Evolutionary conservation across 37 sponge, comb jelly and placozoan species (phyloP).

Genomic region (Beroe forskalii): DNA sequence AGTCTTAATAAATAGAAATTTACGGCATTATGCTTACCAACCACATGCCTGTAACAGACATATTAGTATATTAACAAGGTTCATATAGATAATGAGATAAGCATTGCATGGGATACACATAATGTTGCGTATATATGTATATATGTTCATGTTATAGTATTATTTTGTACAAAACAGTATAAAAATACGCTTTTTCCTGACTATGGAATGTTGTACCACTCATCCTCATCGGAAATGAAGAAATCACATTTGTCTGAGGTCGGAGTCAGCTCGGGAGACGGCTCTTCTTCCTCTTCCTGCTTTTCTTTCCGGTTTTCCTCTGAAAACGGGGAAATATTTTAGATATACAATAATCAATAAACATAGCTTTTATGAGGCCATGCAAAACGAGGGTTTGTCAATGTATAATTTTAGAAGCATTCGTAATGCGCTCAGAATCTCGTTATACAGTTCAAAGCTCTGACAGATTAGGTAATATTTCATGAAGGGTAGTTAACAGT

Average conservation of each 20-base stretch:
- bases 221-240: slow-evolving; percentile 62
- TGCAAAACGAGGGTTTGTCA: neutral
- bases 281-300: slow-evolving; percentile 32
- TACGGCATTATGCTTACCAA: neutral
- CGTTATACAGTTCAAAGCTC: too few relatives aligned
- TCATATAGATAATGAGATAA: too few relatives aligned
- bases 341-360: neutral
- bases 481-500: too few relatives aligned
- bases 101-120: too few relatives aligned
- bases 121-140: neutral
- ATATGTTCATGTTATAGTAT: neutral
- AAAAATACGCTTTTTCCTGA: slow-evolving; percentile 7
- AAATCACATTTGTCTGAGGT: slow-evolving; percentile 45
- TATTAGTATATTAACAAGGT: too few relatives aligned
- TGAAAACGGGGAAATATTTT: neutral
- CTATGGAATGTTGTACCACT: slow-evolving; percentile 61
- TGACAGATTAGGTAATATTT: too few relatives aligned
- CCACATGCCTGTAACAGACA: too few relatives aligned
- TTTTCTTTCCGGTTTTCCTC: neutral
- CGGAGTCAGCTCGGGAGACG: slow-evolving; percentile 42
- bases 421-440: too few relatives aligned
- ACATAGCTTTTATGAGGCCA: neutral
- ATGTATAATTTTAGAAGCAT: neutral
- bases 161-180: slow-evolving; percentile 58
- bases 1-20: slow-evolving; percentile 43